These are phyloP conservation scores for Gasterosteus nipponicus DNA, from an alignment of 2,113 vertebrate genomes.

Conservation along the genomic window DNA sequence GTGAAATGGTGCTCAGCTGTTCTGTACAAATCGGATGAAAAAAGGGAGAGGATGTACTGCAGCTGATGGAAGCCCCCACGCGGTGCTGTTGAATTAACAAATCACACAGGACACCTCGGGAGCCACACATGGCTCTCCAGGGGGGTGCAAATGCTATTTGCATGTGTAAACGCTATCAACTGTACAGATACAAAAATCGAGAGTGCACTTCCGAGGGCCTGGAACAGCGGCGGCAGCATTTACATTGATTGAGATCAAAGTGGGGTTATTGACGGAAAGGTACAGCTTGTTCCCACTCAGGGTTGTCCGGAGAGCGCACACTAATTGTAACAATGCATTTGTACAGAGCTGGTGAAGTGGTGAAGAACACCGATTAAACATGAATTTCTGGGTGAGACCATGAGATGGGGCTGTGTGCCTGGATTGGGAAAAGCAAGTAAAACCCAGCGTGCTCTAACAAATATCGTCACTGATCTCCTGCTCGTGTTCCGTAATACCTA, in stretches of 20 bases:
- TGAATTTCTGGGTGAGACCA: slow-evolving; percentile 71
- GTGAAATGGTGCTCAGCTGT: slow-evolving; percentile 27
- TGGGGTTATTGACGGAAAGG: neutral
- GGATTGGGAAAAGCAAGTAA: slow-evolving; percentile 28
- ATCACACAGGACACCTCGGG: slow-evolving; percentile 2
- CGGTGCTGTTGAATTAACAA: slow-evolving; percentile 1
- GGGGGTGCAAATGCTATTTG: neutral
- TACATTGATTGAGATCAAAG: neutral
- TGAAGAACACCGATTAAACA: slow-evolving; percentile 3
- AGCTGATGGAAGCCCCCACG: neutral
- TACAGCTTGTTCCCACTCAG: neutral
- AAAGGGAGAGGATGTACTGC: neutral
- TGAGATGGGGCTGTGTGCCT: slow-evolving; percentile 80
- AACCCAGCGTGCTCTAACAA: slow-evolving; percentile 3
- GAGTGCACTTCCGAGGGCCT: neutral
- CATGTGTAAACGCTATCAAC: neutral
- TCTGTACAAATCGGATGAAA: slow-evolving; percentile 10
- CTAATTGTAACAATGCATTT: neutral
- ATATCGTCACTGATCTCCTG: slow-evolving; percentile 5
- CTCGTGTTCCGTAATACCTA: neutral
- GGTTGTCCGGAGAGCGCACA: neutral
- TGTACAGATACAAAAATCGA: neutral
- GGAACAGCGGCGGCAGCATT: neutral
- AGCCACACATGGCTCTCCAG: neutral
- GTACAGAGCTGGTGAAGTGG: neutral